These are phyloP conservation scores for Chondrosia reniformis DNA, from an alignment of 37 sponge, comb jelly and placozoan genomes.

Conservation along the genomic window DNA sequence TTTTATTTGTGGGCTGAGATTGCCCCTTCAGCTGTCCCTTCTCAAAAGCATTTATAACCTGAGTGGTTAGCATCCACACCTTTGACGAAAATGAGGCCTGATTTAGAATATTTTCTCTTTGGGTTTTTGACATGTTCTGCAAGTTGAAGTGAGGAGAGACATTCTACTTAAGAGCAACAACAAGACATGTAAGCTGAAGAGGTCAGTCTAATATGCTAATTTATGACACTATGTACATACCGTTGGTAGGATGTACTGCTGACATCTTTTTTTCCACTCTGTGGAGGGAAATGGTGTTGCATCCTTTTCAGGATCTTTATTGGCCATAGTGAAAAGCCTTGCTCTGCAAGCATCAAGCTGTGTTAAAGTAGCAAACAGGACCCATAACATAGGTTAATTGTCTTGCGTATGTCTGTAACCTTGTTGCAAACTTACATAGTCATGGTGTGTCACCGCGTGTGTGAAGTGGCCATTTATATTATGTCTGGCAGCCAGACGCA, in stretches of 20 bases:
- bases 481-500: constrained; percentile 20
- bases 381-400: not conserved
- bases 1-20: not conserved
- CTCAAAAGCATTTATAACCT: not conserved
- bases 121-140: constrained; percentile 7
- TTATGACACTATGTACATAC: not conserved
- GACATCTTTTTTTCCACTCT: constrained; percentile 18
- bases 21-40: constrained; percentile 10
- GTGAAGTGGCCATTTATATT: constrained; percentile 31
- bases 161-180: not conserved
- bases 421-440: constrained; percentile 20
- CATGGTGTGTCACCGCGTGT: constrained; percentile 40
- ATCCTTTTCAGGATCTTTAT: not conserved
- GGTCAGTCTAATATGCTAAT: not conserved
- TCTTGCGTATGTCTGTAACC: not conserved
- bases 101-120: not conserved
- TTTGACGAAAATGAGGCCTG: constrained; percentile 5
- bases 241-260: constrained; percentile 3
- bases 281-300: not conserved
- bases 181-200: not conserved
- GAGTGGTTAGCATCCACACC: not conserved
- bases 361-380: not conserved
- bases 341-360: constrained; percentile 4
- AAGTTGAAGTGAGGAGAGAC: not conserved
- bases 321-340: not conserved